Evolutionary conservation across 2,888 invertebrate species (phyloP).

Genomic region (Gortyna flavago): DNA sequence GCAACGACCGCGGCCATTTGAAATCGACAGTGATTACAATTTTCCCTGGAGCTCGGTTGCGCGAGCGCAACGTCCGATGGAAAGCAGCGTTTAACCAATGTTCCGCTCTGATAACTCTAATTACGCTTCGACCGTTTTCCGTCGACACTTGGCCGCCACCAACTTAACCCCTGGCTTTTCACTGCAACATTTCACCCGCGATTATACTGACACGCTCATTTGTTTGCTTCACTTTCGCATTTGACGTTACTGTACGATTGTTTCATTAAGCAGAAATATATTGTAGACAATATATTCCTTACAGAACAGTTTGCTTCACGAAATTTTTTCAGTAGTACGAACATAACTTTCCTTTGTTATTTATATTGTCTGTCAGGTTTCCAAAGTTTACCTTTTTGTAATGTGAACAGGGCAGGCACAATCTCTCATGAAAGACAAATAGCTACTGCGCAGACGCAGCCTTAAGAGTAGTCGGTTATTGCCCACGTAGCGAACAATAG

Average conservation of each 20-base stretch:
- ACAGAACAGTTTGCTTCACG: slow-evolving; percentile 41
- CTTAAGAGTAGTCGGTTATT: slow-evolving; percentile 70
- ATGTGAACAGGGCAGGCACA: slow-evolving; percentile 61
- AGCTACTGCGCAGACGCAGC: slow-evolving; percentile 63
- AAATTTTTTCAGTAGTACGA: slow-evolving; percentile 70
- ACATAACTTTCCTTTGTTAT: slow-evolving; percentile 66
- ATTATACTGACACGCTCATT: slow-evolving; percentile 79
- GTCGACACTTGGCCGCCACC: slow-evolving; percentile 84
- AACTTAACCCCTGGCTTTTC: slow-evolving; percentile 87
- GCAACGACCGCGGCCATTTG: slow-evolving; percentile 84
- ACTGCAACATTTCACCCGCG: slow-evolving; percentile 84
- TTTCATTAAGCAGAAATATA: slow-evolving; percentile 70
- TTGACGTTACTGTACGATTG: slow-evolving; percentile 72
- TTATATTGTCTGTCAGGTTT: slow-evolving; percentile 48
- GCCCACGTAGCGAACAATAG: slow-evolving; percentile 77
- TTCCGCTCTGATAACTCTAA: slow-evolving; percentile 90
- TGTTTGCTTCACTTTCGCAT: slow-evolving; percentile 87
- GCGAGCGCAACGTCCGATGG: slow-evolving; percentile 89
- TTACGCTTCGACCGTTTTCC: slow-evolving; percentile 87
- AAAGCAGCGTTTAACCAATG: slow-evolving; percentile 90
- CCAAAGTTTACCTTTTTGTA: slow-evolving; percentile 28
- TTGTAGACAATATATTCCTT: slow-evolving; percentile 69
- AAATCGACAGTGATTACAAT: slow-evolving; percentile 90
- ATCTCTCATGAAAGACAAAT: slow-evolving; percentile 71
- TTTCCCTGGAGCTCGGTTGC: slow-evolving; percentile 88